Evolutionary conservation across 2,113 vertebrate species (phyloP).

Genomic region (Pitta sordida): DNA sequence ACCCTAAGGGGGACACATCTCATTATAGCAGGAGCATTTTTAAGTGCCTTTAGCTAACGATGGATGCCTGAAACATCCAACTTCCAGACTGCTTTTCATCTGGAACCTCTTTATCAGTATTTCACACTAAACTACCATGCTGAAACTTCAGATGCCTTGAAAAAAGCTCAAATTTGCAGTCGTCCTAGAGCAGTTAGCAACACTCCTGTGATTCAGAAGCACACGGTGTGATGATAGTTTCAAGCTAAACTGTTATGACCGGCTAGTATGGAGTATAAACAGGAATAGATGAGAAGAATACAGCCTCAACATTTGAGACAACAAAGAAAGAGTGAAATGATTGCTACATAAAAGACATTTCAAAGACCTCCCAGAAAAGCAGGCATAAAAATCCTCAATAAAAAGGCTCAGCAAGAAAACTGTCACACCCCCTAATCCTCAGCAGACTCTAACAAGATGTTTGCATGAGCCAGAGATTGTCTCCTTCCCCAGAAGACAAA

Average conservation of each 20-base stretch:
- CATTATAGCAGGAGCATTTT: background rate
- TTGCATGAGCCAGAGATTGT: conserved; percentile 59
- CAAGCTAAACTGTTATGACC: conserved; percentile 43
- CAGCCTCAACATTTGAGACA: conserved; percentile 57
- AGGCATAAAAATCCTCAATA: conserved; percentile 66
- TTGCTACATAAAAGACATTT: conserved; percentile 68
- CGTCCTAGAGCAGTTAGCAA: background rate
- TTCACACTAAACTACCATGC: background rate
- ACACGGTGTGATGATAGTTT: background rate
- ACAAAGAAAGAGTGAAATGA: conserved; percentile 70
- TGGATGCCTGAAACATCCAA: background rate
- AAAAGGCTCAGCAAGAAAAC: conserved; percentile 67
- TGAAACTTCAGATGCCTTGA: background rate
- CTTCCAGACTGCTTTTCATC: background rate
- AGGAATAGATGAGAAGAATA: conserved; percentile 54
- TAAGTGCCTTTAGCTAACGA: background rate
- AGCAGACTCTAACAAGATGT: conserved; percentile 73
- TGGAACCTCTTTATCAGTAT: conserved; percentile 13
- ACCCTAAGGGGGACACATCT: background rate
- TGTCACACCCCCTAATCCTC: conserved; percentile 68
- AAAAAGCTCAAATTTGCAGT: background rate
- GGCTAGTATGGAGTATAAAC: conserved; percentile 45
- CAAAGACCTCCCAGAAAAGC: conserved; percentile 71
- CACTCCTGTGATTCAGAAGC: background rate
- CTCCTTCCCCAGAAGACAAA: conserved; percentile 68